Evolutionary conservation across 2,888 invertebrate species (phyloP).

Genomic region (Xanthorhoe spadicearia): DNA sequence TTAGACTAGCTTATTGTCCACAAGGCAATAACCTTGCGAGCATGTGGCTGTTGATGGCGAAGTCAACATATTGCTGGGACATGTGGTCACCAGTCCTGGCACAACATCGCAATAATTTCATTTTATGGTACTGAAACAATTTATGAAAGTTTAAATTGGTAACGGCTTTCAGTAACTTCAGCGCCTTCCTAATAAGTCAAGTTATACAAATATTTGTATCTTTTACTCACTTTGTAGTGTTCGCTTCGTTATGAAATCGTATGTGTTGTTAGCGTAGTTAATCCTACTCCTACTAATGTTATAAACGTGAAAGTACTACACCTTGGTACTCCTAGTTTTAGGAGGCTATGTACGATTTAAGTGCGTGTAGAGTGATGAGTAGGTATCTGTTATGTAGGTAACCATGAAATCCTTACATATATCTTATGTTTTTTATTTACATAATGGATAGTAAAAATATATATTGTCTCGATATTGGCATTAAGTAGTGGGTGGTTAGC

Average conservation of each 20-base stretch:
- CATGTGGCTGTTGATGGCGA: constrained; percentile 76
- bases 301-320: too few relatives aligned
- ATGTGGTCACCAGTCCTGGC: constrained; percentile 76
- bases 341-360: too few relatives aligned
- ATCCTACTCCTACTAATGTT: too few relatives aligned
- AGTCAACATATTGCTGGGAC: constrained; percentile 69
- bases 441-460: constrained; percentile 1
- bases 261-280: neutral
- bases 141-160: constrained; percentile 31
- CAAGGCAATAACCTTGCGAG: constrained; percentile 68
- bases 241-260: neutral
- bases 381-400: too few relatives aligned
- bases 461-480: constrained; percentile 28
- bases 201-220: neutral
- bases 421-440: neutral
- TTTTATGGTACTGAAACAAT: constrained; percentile 35
- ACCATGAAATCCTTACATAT: neutral
- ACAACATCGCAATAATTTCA: constrained; percentile 50
- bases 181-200: neutral
- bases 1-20: constrained; percentile 49
- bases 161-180: constrained; percentile 28
- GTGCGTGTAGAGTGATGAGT: too few relatives aligned
- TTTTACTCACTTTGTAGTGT: constrained; percentile 1
- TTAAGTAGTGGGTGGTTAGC: constrained; percentile 50
- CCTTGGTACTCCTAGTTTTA: too few relatives aligned